Base-by-base conservation (phyloP, 1,140 invertebrate species). In the Thaumatotibia leucotreta region DNA sequence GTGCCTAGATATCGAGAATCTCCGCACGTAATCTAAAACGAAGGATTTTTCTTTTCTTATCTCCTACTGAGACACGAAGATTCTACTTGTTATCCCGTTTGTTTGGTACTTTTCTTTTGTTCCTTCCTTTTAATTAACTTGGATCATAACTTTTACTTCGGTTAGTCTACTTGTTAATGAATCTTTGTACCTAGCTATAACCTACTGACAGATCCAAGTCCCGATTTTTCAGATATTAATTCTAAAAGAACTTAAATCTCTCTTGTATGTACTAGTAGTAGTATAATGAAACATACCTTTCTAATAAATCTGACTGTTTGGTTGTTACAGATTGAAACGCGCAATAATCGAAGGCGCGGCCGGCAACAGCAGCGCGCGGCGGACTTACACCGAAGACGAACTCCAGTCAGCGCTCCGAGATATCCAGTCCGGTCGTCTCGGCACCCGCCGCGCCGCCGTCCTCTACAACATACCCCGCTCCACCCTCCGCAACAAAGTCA, bases 381-480 rank as follows among this genome's bases (percentile, higher is more conserved):
- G 95, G 71, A 94, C 95, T 11, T 99, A 99, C 92, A 98, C 97
- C 23, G 97, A 98, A 80, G 96, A 98, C 75, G 97, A 98, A 84
- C 93, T 99, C 6, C 95, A 96, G 77, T 95, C 95, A 11, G 97
- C 97, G 6, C 93, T 99, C 49, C 93, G 96, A 69, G 98, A 99
- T 88, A 98, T 99, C 78, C 95, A 98, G 83, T 96, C 95, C 81
- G 97, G 97, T 4, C 97, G 97, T 83, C 92, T 99, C 65, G 98
- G 97, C 54, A 98, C 97, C 1, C 91, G 98, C 31, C 93, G 98
- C 67, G 97, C 98, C 0, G 97, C 98, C 32, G 97, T 97, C 27
- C 95, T 98, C 69, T 99, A 99, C 87, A 97, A 97, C 66, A 98
- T 99, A 83, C 98, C 98, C 3, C 93, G 98, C 63, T 98, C 98